A percentile compares a stretch with the other conserved stretches of the same genome.
Conservation (phyloP, 2,888 invertebrate species). For the Arenicola marina region DNA sequence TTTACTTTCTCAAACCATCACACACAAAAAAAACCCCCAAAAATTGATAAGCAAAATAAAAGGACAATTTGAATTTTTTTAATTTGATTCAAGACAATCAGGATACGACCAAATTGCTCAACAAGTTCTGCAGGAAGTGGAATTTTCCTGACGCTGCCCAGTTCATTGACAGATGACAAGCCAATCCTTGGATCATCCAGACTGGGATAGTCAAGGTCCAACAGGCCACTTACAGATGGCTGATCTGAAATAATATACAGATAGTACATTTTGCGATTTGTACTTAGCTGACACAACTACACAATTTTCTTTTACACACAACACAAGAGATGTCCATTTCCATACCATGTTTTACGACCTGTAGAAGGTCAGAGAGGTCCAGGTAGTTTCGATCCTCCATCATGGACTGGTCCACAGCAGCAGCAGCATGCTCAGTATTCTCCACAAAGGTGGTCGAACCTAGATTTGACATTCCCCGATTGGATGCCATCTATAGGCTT, state of each 20-base stretch:
- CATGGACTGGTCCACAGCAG: constrained; percentile 18
- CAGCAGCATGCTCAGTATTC: constrained; percentile 14
- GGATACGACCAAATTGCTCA: constrained; percentile 89
- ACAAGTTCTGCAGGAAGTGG: constrained; percentile 91
- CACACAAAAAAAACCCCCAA: neutral
- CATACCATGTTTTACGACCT: constrained; percentile 27
- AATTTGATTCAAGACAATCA: constrained; percentile 26
- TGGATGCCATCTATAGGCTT: too few species aligned
- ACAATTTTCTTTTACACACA: neutral
- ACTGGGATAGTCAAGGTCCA: constrained; percentile 85
- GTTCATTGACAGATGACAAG: constrained; percentile 71
- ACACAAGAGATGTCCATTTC: neutral
- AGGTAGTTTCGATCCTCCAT: constrained; percentile 18
- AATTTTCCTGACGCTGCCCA: constrained; percentile 73
- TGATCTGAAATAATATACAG: constrained; percentile 63
- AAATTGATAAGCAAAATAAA: neutral
- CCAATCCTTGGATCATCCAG: constrained; percentile 74
- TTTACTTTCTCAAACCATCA: too few species aligned
- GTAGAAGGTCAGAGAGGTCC: constrained; percentile 28
- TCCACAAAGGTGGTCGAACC: neutral
- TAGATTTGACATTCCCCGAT: too few species aligned
- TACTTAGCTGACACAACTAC: neutral
- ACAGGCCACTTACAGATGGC: constrained; percentile 86
- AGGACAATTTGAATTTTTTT: neutral
- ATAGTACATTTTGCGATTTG: too few species aligned